A percentile compares a stretch with the other conserved stretches of the same genome.
These are phyloP conservation scores for Agrotis puta DNA, from an alignment of 2,888 invertebrate genomes.

Conservation along the genomic window DNA sequence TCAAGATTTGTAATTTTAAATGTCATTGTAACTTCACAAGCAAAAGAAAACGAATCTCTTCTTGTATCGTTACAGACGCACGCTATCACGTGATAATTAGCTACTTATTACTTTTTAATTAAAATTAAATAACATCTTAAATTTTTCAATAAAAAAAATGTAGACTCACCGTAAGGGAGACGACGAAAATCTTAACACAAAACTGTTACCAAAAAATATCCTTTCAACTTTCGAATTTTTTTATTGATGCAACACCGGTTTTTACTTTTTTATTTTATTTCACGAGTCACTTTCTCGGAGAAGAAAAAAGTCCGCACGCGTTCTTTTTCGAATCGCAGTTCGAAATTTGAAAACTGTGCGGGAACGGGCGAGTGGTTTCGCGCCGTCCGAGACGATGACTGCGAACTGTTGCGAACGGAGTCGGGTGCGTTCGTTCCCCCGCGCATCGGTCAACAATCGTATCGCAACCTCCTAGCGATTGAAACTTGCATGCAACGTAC, in stretches of 20 bases:
- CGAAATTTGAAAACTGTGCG: constrained; percentile 66
- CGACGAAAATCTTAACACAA: constrained; percentile 71
- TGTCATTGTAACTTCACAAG: constrained; percentile 66
- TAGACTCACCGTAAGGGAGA: constrained; percentile 82
- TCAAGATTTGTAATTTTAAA: constrained; percentile 71
- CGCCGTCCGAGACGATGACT: constrained; percentile 84
- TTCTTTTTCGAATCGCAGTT: constrained; percentile 68
- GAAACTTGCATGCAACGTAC: constrained; percentile 50
- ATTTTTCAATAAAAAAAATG: constrained; percentile 4
- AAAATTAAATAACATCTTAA: not conserved
- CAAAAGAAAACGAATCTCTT: constrained; percentile 73
- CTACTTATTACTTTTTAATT: constrained; percentile 42
- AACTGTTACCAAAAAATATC: constrained; percentile 76
- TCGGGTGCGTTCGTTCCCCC: constrained; percentile 80
- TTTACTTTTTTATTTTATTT: constrained; percentile 61
- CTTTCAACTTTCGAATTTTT: constrained; percentile 74
- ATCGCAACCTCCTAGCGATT: constrained; percentile 48
- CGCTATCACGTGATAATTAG: constrained; percentile 65
- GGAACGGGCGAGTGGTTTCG: constrained; percentile 79
- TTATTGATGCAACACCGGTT: constrained; percentile 76
- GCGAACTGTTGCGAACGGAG: constrained; percentile 77
- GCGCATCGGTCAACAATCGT: constrained; percentile 77
- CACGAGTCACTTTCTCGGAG: constrained; percentile 81
- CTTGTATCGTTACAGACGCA: constrained; percentile 66
- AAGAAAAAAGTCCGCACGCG: constrained; percentile 64